Conservation (phyloP, 2,797 vertebrate species). For the Acridotheres tristis region DNA sequence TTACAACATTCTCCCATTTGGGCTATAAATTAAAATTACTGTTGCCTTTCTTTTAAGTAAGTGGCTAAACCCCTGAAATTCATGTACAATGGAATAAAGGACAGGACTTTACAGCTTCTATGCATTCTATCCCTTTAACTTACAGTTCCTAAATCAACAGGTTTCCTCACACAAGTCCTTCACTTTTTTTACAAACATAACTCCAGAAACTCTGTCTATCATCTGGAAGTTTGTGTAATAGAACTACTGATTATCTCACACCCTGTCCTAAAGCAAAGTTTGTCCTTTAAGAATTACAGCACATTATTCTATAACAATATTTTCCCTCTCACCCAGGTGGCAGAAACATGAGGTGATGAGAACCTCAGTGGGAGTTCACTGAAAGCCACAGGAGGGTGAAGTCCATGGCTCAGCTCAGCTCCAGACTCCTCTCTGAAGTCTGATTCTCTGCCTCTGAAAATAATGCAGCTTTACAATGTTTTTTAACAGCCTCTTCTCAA, state of each 20-base stretch:
- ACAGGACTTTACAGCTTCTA: not conserved
- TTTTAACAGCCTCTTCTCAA: not conserved
- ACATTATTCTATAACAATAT: not conserved
- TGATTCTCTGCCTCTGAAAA: not conserved
- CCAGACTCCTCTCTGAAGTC: not conserved
- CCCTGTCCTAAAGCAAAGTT: not conserved
- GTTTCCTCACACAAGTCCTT: not conserved
- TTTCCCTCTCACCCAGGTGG: not conserved
- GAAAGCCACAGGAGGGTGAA: not conserved
- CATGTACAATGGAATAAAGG: not conserved
- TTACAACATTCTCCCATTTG: not conserved
- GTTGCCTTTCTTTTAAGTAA: not conserved
- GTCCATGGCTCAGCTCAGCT: not conserved
- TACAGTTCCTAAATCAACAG: not conserved
- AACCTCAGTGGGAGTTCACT: not conserved
- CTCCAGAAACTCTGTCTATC: not conserved
- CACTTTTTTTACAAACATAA: not conserved
- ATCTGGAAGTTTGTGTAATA: not conserved
- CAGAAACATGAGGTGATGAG: not conserved
- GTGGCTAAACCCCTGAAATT: not conserved
- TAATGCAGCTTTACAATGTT: not conserved
- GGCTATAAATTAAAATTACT: not conserved
- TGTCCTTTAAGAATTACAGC: not conserved
- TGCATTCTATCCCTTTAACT: not conserved
- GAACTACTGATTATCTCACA: not conserved